Base-by-base conservation (phyloP, 2,888 invertebrate species). In the Gastrophysa polygoni region DNA sequence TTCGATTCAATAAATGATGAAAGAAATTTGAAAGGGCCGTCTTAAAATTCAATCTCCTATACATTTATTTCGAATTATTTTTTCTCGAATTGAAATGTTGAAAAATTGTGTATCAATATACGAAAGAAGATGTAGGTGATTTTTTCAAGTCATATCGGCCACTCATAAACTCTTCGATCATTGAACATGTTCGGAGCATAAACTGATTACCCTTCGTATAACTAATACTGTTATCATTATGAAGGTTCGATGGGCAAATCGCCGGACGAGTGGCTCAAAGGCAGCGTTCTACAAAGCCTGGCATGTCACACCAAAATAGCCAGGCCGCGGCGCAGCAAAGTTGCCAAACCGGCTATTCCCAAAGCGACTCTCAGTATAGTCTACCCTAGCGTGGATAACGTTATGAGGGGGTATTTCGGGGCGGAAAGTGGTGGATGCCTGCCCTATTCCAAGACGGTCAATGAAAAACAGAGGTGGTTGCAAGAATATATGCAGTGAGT, bases 391-490 rank as follows among this genome's bases (percentile, higher is more conserved):
- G 85, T 88, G 75, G 87, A 90, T n/a, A 94, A 98, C 82, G 96
- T 98, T 0, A 85, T 89, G 38, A 84, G 83, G 2, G 95, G 96
- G 65, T 90, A 93, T 75, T 96, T 96, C 78, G 93, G 92, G 0
- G 85, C 91, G 50, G 83, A 89, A 34, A 95, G 94, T 4, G 96
- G 96, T 0, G 92, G 91, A 0, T 96, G 95, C 73, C 82, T 98
- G 3, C 97, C 97, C 0, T 98, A 98, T 67, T 74, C 77, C 0
- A 80, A 29, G 86, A 68, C 85, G 18, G 88, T 87, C 0, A 92
- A 96, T 75, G 84, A 86, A 14, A 96, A 94, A 74, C 98, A 98
- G 75, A 81, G 83, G 0, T 98, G 96, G 94, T 83, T 98, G 0
- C 87, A 87, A 58, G 81, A 85, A 0, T 90, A 88, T 77, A 80